Evolutionary conservation across 2,113 vertebrate genomes (phyloP).

Genomic region (Rostratula benghalensis): DNA sequence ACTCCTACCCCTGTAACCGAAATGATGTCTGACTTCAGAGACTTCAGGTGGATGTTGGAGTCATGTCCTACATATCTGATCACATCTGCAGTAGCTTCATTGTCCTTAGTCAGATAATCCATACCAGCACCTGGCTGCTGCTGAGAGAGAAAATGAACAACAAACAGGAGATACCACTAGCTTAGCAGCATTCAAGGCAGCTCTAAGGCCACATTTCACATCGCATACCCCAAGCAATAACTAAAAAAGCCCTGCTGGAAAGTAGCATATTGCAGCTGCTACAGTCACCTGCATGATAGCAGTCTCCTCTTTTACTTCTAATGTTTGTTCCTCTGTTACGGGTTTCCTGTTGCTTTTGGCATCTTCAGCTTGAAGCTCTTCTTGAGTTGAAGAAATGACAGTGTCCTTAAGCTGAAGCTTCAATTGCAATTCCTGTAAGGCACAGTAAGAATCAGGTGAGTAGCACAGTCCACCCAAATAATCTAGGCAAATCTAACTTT

Average conservation of each 20-base stretch:
- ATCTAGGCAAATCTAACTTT: background rate
- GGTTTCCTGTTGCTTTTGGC: background rate
- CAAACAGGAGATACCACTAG: background rate
- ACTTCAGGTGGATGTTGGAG: conserved; percentile 73
- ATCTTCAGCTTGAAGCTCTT: background rate
- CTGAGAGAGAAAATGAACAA: background rate
- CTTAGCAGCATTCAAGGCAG: background rate
- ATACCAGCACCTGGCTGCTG: background rate
- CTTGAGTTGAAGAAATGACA: background rate
- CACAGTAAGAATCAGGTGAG: background rate
- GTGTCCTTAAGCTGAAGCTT: background rate
- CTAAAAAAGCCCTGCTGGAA: background rate
- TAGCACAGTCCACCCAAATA: background rate
- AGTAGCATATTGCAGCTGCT: background rate
- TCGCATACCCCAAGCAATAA: background rate
- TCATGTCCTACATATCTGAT: conserved; percentile 78
- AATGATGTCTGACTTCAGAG: conserved; percentile 55
- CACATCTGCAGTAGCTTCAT: background rate
- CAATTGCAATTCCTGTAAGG: background rate
- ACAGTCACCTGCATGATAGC: background rate
- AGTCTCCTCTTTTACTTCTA: background rate
- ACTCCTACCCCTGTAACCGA: conserved; percentile 72
- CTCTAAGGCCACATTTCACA: background rate
- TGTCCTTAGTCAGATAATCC: background rate
- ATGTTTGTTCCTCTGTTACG: background rate